Evolutionary conservation across 1,140 invertebrate genomes (phyloP), one percentile per base, ranked within the genome.

Genomic region (Leptestheria dahalacensis): DNA sequence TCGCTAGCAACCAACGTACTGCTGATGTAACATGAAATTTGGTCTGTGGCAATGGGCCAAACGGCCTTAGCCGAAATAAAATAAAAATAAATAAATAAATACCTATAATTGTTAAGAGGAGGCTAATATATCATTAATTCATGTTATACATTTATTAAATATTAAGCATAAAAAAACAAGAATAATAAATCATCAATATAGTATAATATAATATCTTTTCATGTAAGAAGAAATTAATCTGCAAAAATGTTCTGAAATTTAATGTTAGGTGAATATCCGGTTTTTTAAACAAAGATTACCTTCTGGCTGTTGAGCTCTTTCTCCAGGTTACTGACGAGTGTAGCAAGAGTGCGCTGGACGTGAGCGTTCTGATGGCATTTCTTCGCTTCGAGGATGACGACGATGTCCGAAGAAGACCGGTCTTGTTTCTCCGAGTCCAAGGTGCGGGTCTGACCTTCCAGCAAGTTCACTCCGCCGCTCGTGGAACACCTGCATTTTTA

Each of bases 341-440:
- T 71, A 85, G 81, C 26, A 88, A 78, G 60, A 51, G 80, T 84
- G 63, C 79, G 80, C 58, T 77, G 75, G 25, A 72, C 72, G 28
- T 74, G 76, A 1, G 83, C 70, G 61, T 83, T 79, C 46, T 73
- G 73, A 71, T 92, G 92, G 68, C 90, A 94, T 2, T 73, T 69
- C 65, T 87, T 87, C 2, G 88, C 86, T 69, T 94, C 91, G 0
- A 94, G 77, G 48, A 94, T 81, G 67, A 95, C 88, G 26, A 94
- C 85, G 1, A 93, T 73, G 68, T 96, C 91, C 12, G 83, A 80
- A 1, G 85, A 84, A 41, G 71, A 74, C 0, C 82, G 81, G 2
- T 82, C 71, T 23, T 74, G 65, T 1, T 72, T 57, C 2, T 60
- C 59, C 24, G 23, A 1, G 54, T 65, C 61, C 18, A 65, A 62